Evolutionary conservation across 2,888 invertebrate species (phyloP).

Genomic region (Morinoia aosen): DNA sequence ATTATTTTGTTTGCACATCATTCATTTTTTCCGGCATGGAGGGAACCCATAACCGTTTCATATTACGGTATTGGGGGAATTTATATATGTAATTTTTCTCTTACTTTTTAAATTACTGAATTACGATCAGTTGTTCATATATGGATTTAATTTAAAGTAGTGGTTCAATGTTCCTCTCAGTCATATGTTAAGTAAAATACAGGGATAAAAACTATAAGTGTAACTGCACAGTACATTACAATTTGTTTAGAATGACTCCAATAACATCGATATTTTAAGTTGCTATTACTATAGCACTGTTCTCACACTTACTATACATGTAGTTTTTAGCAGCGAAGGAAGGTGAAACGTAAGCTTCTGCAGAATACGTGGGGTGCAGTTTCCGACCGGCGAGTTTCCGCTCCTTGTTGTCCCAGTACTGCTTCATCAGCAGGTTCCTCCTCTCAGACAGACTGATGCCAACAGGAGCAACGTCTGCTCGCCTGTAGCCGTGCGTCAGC

Average conservation of each 20-base stretch:
- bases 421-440: constrained; percentile 36
- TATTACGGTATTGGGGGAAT: no score
- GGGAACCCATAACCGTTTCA: no score
- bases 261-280: not conserved
- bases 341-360: constrained; percentile 26
- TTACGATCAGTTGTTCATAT: not conserved
- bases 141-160: not conserved
- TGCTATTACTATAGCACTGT: not conserved
- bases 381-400: not conserved
- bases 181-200: not conserved
- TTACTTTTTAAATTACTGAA: not conserved
- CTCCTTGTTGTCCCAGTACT: constrained; percentile 32
- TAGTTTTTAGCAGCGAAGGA: not conserved
- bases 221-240: not conserved
- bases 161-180: not conserved
- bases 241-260: not conserved
- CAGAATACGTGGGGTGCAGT: constrained; percentile 41
- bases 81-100: no score
- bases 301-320: not conserved
- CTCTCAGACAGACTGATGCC: constrained; percentile 29
- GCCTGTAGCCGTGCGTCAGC: no score
- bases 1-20: no score
- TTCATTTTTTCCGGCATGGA: no score
- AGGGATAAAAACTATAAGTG: no score
- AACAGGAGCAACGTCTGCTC: not conserved